Conservation (phyloP, 2,113 vertebrate species). For the Alosa alosa region DNA sequence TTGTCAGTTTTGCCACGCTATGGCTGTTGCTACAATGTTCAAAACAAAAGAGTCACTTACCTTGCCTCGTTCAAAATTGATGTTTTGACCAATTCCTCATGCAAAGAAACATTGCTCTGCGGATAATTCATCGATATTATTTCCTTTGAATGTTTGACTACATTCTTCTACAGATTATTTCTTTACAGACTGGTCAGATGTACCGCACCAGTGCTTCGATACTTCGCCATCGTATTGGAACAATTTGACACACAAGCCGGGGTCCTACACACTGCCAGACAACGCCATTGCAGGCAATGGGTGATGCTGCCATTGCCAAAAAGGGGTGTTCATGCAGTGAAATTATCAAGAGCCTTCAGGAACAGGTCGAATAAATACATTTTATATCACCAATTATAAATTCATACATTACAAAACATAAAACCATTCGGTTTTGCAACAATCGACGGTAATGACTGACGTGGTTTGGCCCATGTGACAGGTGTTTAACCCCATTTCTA, state of each 20-base stretch:
- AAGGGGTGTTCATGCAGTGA: constrained; percentile 50
- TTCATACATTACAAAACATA: neutral
- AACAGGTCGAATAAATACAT: neutral
- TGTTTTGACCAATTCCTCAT: constrained; percentile 42
- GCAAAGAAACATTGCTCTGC: constrained; percentile 25
- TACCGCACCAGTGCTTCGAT: constrained; percentile 45
- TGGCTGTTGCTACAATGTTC: constrained; percentile 52
- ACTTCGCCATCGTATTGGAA: constrained; percentile 50
- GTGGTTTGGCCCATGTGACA: constrained; percentile 60
- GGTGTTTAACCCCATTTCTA: constrained; percentile 62
- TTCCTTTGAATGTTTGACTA: constrained; percentile 20
- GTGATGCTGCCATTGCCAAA: constrained; percentile 62
- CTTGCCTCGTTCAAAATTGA: constrained; percentile 56
- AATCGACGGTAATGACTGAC: neutral
- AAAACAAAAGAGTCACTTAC: constrained; percentile 78
- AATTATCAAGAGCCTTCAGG: neutral
- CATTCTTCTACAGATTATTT: constrained; percentile 35
- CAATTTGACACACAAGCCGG: constrained; percentile 55
- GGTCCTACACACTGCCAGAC: constrained; percentile 55
- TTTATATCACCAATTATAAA: neutral
- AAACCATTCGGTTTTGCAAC: neutral
- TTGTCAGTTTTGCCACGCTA: constrained; percentile 49
- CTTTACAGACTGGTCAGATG: constrained; percentile 41
- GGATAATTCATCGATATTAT: constrained; percentile 22
- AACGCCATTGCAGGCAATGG: constrained; percentile 75